These are phyloP conservation scores for Bergia puertoricense DNA, from an alignment of 92 coral and sea anemone species.

Conservation along the genomic window DNA sequence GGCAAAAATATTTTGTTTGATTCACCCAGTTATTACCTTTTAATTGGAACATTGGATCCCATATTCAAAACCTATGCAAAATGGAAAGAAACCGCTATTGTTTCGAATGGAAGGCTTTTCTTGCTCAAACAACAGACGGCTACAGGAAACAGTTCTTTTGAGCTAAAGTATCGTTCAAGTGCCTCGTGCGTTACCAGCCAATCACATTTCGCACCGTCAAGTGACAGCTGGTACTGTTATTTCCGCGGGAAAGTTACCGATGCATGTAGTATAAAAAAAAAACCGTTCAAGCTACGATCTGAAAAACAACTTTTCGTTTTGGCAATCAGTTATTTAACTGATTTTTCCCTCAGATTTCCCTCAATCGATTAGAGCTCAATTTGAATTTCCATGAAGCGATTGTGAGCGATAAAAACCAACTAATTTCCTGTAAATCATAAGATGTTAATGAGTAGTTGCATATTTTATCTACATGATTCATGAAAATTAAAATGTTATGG, in stretches of 20 bases:
- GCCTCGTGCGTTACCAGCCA: constrained; percentile 64
- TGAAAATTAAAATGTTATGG: constrained; percentile 8
- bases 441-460: constrained; percentile 18
- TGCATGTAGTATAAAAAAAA: neutral
- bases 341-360: neutral
- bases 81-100: constrained; percentile 30
- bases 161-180: constrained; percentile 37
- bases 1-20: constrained; percentile 11
- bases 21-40: neutral
- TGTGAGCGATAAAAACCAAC: constrained; percentile 6
- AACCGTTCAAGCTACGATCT: neutral
- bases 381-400: constrained; percentile 5
- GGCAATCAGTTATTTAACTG: neutral
- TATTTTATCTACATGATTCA: neutral
- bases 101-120: constrained; percentile 19
- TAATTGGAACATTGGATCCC: neutral
- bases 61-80: constrained; percentile 17
- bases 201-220: constrained; percentile 51
- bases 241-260: constrained; percentile 91
- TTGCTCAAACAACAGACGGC: constrained; percentile 45
- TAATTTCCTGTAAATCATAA: constrained; percentile 21
- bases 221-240: constrained; percentile 72
- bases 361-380: neutral
- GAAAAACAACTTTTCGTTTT: neutral
- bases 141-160: constrained; percentile 37